Evolutionary conservation across 2,888 invertebrate genomes (phyloP), one percentile per base, ranked within the genome.

Genomic region (Merodon equestris): DNA sequence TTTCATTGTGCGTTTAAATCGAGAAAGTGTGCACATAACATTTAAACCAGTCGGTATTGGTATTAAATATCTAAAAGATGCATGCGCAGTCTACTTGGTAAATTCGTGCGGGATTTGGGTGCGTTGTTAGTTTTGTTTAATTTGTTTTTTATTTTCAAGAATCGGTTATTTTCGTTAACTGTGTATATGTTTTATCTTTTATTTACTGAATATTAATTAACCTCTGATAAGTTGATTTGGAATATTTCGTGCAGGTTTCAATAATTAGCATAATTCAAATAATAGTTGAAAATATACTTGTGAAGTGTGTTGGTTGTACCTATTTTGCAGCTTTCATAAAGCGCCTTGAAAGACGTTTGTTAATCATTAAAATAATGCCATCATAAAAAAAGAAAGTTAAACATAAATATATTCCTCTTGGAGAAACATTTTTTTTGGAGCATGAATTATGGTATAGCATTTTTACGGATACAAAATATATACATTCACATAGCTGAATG

Each of bases 401-500:
- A 5, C 9, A 70, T 58, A 64, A 74, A 68, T 61, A 27, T 27
- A 66, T 76, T n/a, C n/a, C n/a, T n/a, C n/a, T 44, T 60, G 44
- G 38, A 68, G 57, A 57, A 76, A 64, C 42, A 48, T 58, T 64
- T 27, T 27, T 27, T 4, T 7, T 70, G 74, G 79, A 79, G 68
- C 63, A 79, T 79, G 79, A 79, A 79, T 79, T 70, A 74, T 79
- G 74, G 79, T 73, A 74, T 70, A 79, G 64, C 56, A 54, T 74
- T 79, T 54, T 74, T 64, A 64, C 68, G 79, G 74, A 74, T 79
- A 74, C 53, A 54, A 38, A 60, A 34, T 68, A 70, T n/a, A n/a
- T 74, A 73, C 79, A 79, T 79, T 79, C 79, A 79, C 79, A 79
- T 79, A 79, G 79, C 79, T 79, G 79, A 79, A 79, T 79, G 79